Evolutionary conservation across 2,888 invertebrate genomes (phyloP), one percentile per base, ranked within the genome.

Genomic region (Ectropis crepuscularia): DNA sequence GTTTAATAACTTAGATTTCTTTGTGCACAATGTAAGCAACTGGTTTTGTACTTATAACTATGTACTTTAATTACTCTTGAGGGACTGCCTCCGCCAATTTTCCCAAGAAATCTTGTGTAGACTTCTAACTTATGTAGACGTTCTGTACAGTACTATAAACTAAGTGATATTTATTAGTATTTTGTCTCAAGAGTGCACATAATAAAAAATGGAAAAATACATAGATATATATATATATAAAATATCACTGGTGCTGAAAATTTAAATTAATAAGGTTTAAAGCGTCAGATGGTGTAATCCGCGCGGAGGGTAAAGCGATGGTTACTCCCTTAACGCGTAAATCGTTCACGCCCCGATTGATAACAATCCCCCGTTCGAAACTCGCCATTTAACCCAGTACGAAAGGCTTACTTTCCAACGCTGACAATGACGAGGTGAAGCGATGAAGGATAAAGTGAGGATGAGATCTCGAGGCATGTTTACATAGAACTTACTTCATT

Each of bases 401-500:
- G 77, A 83, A 88, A 78, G 81, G 87, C 71, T 79, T 79, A 83
- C 68, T 82, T 87, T 88, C 78, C 80, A 65, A 51, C 79, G 78
- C 61, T 68, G 72, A 69, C 61, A 73, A 76, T 69, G 46, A 38
- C 67, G 70, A 76, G 74, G 76, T 80, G 78, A 78, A 77, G 75
- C 82, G 79, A 82, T 83, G 83, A 83, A 81, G 81, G 85, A 86
- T 87, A 86, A 88, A 81, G 79, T 81, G 76, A 75, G 80, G 82
- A 87, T 84, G 81, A 83, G 82, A 79, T 82, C 86, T 82, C 81
- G 81, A 81, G 85, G 85, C 87, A 77, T 89, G 90, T 88, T 90
- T 89, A 89, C 88, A 85, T 86, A 87, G 83, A 90, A 90, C 88
- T 90, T 89, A 88, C 82, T 89, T 89, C 87, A 90, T 90, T 89